Conservation (phyloP, 92 coral and sea anemone species). For the Ricordea florida region DNA sequence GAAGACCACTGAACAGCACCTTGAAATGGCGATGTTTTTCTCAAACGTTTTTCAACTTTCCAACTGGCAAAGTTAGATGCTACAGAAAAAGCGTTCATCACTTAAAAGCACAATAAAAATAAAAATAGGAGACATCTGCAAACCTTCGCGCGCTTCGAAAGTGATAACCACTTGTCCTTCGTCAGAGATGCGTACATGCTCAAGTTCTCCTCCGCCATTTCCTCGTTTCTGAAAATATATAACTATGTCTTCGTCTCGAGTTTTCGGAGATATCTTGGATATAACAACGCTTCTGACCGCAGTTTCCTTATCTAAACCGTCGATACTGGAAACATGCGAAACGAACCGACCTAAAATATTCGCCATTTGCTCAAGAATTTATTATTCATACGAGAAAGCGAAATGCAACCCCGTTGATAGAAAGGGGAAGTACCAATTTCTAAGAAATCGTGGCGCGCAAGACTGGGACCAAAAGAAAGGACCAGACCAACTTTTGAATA, state of each 20-base stretch:
- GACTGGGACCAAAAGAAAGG: conserved; percentile 16
- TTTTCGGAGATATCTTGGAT: not conserved
- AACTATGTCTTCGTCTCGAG: not conserved
- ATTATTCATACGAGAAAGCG: too few relatives aligned
- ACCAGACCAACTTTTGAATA: too few relatives aligned
- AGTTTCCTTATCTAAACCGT: not conserved
- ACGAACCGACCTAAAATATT: not conserved
- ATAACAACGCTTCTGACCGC: conserved; percentile 48
- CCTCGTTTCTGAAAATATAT: conserved; percentile 38
- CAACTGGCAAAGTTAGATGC: too few relatives aligned
- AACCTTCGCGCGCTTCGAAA: conserved; percentile 28
- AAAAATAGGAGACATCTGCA: not conserved
- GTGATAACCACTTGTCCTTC: conserved; percentile 39
- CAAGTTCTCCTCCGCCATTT: conserved; percentile 62
- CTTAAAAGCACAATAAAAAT: not conserved
- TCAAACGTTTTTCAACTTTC: too few relatives aligned
- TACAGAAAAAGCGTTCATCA: too few relatives aligned
- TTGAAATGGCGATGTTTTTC: too few relatives aligned
- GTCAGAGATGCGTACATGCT: not conserved
- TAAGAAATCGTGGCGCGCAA: not conserved
- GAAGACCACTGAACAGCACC: too few relatives aligned
- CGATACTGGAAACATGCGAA: not conserved
- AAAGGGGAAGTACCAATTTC: not conserved
- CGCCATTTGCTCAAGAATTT: too few relatives aligned
- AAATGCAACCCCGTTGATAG: too few relatives aligned